These are phyloP conservation scores for Conops quadrifasciatus DNA, from an alignment of 2,888 invertebrate species.

Conservation along the genomic window DNA sequence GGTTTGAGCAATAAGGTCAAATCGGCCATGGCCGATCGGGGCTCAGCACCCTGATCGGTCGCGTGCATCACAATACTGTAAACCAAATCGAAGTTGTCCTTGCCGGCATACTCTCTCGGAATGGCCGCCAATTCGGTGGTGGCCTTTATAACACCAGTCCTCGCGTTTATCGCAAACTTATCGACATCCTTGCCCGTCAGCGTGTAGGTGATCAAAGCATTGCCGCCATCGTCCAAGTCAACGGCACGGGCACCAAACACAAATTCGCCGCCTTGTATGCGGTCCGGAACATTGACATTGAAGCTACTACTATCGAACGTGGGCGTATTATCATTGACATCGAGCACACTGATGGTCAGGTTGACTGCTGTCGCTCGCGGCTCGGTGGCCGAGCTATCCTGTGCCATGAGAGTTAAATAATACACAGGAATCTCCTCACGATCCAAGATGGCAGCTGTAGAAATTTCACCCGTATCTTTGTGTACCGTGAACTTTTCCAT, in stretches of 20 bases:
- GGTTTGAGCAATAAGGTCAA: conserved; percentile 81
- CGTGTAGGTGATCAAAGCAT: conserved; percentile 82
- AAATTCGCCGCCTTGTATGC: conserved; percentile 81
- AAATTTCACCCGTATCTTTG: conserved; percentile 79
- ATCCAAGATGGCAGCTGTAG: conserved; percentile 77
- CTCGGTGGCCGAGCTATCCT: conserved; percentile 87
- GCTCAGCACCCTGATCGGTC: conserved; percentile 78
- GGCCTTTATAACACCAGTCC: conserved; percentile 88
- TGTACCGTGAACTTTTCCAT: conserved; percentile 83
- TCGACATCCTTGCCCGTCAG: conserved; percentile 80
- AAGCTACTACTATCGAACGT: conserved; percentile 78
- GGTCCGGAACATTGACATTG: conserved; percentile 83
- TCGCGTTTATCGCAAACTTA: conserved; percentile 79
- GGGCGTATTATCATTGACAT: conserved; percentile 88
- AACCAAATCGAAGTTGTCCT: conserved; percentile 69
- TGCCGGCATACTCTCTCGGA: conserved; percentile 66
- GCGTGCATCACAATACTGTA: conserved; percentile 82
- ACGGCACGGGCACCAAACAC: conserved; percentile 89
- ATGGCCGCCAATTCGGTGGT: conserved; percentile 69
- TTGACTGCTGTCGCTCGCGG: conserved; percentile 85
- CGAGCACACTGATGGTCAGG: conserved; percentile 79
- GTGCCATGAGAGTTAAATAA: conserved; percentile 84
- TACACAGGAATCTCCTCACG: conserved; percentile 82
- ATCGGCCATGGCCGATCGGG: conserved; percentile 77
- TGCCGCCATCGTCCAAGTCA: conserved; percentile 83